phyloP scores from a whole-genome alignment of 2,888 invertebrate species.

The Drosophila koepferae region DNA sequence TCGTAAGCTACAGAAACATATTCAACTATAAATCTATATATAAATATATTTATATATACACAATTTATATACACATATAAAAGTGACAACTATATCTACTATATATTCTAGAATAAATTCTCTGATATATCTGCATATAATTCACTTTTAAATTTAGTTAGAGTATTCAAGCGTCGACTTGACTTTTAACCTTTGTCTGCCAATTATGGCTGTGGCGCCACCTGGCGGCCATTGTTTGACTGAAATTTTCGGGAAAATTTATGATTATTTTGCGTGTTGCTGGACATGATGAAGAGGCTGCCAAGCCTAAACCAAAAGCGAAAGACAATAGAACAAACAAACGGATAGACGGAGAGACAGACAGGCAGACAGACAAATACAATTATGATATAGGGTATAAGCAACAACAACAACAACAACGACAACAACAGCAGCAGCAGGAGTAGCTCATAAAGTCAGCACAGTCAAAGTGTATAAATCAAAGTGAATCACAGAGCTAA shows the following conservation, averaged over 20 bases:
- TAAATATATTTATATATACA: too few species aligned
- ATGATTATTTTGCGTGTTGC: slow-evolving; percentile 65
- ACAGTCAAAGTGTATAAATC: slow-evolving; percentile 34
- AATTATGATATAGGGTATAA: slow-evolving; percentile 34
- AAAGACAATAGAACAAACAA: slow-evolving; percentile 32
- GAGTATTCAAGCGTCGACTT: background rate
- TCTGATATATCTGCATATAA: too few species aligned
- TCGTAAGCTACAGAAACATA: too few species aligned
- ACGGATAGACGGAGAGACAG: background rate
- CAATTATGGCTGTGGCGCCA: slow-evolving; percentile 45
- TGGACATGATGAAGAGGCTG: slow-evolving; percentile 48
- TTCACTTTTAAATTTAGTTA: background rate
- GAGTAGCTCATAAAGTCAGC: background rate
- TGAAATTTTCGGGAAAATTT: slow-evolving; percentile 46
- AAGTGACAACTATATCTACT: too few species aligned
- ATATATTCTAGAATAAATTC: too few species aligned
- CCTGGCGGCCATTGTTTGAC: slow-evolving; percentile 49
- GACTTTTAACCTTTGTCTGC: slow-evolving; percentile 11
- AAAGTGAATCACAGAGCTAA: slow-evolving; percentile 25
- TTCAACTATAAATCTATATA: too few species aligned
- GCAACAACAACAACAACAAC: background rate
- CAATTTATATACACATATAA: too few species aligned
- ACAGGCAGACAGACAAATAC: background rate
- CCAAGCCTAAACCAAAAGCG: slow-evolving; percentile 18
- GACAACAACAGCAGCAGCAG: background rate